These are phyloP conservation scores for Chrysolina americana DNA, from an alignment of 2,888 invertebrate genomes.

Conservation along the genomic window DNA sequence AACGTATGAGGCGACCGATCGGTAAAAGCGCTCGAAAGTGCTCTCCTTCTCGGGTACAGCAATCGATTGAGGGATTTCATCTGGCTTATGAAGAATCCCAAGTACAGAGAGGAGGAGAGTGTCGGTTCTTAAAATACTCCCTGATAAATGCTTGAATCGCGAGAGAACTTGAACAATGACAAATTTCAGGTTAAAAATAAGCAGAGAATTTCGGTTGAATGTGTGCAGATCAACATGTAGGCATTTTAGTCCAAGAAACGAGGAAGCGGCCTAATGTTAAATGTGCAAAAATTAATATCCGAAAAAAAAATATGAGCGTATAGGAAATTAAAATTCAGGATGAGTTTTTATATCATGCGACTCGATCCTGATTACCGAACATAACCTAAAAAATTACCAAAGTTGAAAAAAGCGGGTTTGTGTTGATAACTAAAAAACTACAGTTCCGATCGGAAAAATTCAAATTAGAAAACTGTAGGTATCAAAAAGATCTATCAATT, in stretches of 20 bases:
- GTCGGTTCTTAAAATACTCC: not conserved
- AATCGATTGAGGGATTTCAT: not conserved
- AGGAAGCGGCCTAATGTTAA: no score
- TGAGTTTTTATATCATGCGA: no score
- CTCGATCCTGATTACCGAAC: no score
- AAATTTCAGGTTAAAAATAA: not conserved
- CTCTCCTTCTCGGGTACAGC: conserved; percentile 1
- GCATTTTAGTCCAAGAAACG: not conserved
- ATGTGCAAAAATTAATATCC: no score
- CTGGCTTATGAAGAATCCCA: not conserved
- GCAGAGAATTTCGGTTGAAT: not conserved
- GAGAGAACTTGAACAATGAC: not conserved
- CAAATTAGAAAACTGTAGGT: no score
- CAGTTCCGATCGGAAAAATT: no score
- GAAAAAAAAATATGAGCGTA: no score
- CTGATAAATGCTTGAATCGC: not conserved
- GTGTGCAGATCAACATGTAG: not conserved
- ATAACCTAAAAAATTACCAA: no score
- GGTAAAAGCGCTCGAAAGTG: conserved; percentile 9
- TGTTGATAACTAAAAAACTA: no score
- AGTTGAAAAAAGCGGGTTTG: no score
- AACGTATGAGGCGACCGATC: conserved; percentile 25
- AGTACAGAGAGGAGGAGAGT: not conserved
- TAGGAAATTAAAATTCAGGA: no score
- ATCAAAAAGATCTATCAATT: no score